Evolutionary conservation across 2,888 invertebrate genomes (phyloP).

Genomic region (Eumerus sabulonum): DNA sequence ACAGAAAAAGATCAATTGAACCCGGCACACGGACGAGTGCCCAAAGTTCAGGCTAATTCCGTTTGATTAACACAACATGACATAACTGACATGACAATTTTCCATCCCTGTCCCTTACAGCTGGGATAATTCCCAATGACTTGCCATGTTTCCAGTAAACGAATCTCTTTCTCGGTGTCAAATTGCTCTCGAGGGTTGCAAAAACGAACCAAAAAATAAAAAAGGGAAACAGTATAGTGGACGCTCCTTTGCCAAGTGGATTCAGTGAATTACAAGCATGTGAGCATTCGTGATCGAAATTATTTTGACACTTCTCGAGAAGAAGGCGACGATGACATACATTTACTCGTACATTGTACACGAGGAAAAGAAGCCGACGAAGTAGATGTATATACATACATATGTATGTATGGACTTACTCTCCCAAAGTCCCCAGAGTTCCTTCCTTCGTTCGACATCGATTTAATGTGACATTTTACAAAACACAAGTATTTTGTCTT

Average conservation of each 20-base stretch:
- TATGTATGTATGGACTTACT: too few relatives aligned
- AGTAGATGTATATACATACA: constrained; percentile 40
- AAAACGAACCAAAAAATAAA: not conserved
- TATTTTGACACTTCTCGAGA: constrained; percentile 55
- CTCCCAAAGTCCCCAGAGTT: constrained; percentile 41
- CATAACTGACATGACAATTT: constrained; percentile 68
- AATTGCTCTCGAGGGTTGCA: constrained; percentile 60
- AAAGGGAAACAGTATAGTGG: constrained; percentile 33
- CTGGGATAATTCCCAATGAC: constrained; percentile 63
- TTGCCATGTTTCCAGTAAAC: constrained; percentile 36
- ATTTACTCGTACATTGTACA: not conserved
- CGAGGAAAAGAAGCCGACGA: constrained; percentile 3
- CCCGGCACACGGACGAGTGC: constrained; percentile 60
- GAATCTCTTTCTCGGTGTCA: constrained; percentile 58
- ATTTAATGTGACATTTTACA: constrained; percentile 67
- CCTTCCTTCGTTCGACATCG: constrained; percentile 40
- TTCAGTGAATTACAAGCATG: constrained; percentile 60
- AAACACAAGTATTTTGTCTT: constrained; percentile 69
- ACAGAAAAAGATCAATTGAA: constrained; percentile 56
- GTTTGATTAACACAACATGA: constrained; percentile 66
- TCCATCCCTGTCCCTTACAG: constrained; percentile 55
- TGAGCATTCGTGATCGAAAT: constrained; percentile 60
- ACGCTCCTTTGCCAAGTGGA: constrained; percentile 59
- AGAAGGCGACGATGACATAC: too few relatives aligned
- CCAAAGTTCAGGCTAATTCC: constrained; percentile 65